phyloP scores from a whole-genome alignment of 37 sponge, comb jelly and placozoan genomes.

The Chondrosia reniformis region DNA sequence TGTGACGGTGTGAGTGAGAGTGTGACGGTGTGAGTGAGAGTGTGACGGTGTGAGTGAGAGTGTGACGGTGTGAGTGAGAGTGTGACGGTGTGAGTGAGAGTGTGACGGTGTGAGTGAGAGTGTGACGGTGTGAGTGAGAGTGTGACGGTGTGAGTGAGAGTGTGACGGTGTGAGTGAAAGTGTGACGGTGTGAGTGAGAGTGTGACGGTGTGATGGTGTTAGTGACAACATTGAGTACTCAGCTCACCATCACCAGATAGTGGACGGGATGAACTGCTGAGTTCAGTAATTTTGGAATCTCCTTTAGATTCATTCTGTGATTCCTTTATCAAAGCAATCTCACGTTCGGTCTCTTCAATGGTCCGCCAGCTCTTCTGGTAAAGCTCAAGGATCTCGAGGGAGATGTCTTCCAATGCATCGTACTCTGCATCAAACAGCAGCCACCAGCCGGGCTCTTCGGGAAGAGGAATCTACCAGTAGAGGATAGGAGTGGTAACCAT shows the following conservation, averaged over 20 bases:
- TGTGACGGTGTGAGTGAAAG: too few relatives aligned
- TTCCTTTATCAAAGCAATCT: constrained; percentile 46
- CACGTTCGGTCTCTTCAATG: constrained; percentile 65
- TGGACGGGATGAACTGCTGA: background rate
- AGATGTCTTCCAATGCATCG: constrained; percentile 61
- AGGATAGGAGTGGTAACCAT: background rate
- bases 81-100: too few relatives aligned
- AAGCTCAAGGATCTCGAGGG: constrained; percentile 49
- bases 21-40: background rate
- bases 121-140: too few relatives aligned
- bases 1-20: background rate
- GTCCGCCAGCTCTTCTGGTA: constrained; percentile 22
- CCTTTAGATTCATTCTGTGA: background rate
- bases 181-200: background rate
- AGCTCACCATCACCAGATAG: background rate
- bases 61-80: too few relatives aligned
- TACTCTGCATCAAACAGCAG: constrained; percentile 59
- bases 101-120: too few relatives aligned
- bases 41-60: background rate
- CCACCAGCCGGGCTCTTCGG: constrained; percentile 90
- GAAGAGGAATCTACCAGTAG: constrained; percentile 62
- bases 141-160: too few relatives aligned
- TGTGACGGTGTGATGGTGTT: background rate
- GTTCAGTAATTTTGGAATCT: background rate
- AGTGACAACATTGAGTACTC: background rate